Evolutionary conservation across 2,888 invertebrate species (phyloP).

Genomic region (Pasiphila rectangulata): DNA sequence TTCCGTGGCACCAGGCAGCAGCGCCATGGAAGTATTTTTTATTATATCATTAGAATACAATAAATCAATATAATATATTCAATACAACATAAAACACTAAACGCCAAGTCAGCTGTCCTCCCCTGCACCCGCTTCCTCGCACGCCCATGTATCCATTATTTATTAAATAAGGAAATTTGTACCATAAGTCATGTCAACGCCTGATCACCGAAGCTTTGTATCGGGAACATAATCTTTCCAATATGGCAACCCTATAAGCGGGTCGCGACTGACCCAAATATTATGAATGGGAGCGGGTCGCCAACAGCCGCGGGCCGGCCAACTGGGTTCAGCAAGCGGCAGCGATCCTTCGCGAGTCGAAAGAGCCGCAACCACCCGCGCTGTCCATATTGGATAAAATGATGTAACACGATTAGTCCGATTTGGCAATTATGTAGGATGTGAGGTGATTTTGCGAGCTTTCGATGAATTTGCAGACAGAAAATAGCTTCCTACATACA

Average conservation of each 20-base stretch:
- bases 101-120: too few species aligned
- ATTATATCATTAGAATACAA: too few species aligned
- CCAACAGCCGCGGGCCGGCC: slow-evolving; percentile 29
- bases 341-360: slow-evolving; percentile 42
- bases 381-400: slow-evolving; percentile 34
- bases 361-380: slow-evolving; percentile 35
- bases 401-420: slow-evolving; percentile 24
- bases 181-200: too few species aligned
- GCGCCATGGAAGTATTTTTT: too few species aligned
- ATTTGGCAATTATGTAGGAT: slow-evolving; percentile 20
- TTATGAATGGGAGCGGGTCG: slow-evolving; percentile 42
- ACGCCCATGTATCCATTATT: too few species aligned
- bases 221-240: too few species aligned
- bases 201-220: too few species aligned
- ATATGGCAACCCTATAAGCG: slow-evolving; percentile 31
- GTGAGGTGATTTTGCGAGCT: slow-evolving; percentile 5
- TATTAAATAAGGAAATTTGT: too few species aligned
- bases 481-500: slow-evolving; percentile 5
- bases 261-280: slow-evolving; percentile 58
- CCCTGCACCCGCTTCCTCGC: too few species aligned
- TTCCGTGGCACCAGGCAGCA: too few species aligned
- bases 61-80: too few species aligned
- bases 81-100: too few species aligned
- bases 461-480: slow-evolving; percentile 16
- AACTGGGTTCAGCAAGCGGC: slow-evolving; percentile 20